A percentile compares a stretch with the other conserved stretches of the same genome.
Conservation (phyloP, 2,888 invertebrate species). For the Eilema depressum region DNA sequence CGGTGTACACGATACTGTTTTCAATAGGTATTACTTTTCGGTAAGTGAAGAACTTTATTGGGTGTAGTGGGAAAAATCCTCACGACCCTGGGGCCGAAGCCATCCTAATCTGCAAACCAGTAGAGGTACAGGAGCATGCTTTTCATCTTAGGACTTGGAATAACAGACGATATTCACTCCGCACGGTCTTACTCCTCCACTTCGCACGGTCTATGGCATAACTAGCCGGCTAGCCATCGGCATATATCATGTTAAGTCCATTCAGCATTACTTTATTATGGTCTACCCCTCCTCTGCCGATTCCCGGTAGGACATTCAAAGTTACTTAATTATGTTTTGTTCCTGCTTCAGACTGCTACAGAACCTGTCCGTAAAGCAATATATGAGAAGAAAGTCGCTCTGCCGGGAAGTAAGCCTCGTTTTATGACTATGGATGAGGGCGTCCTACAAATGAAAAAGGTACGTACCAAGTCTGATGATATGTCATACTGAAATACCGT, state of each 20-base stretch:
- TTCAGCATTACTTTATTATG: neutral
- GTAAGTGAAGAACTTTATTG: constrained; percentile 67
- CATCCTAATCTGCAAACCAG: too few relatives aligned
- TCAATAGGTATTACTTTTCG: constrained; percentile 89
- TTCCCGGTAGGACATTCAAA: too few relatives aligned
- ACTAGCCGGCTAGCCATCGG: too few relatives aligned
- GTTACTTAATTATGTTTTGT: neutral
- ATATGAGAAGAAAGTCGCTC: constrained; percentile 88
- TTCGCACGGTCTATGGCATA: too few relatives aligned
- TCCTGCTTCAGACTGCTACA: constrained; percentile 85
- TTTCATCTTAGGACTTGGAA: too few relatives aligned
- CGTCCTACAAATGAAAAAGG: constrained; percentile 85
- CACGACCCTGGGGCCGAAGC: too few relatives aligned
- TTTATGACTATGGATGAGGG: constrained; percentile 89
- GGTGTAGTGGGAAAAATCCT: too few relatives aligned
- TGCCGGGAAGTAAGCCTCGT: constrained; percentile 85
- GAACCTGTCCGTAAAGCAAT: constrained; percentile 89
- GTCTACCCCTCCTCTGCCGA: too few relatives aligned
- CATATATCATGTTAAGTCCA: too few relatives aligned
- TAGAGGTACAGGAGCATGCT: too few relatives aligned
- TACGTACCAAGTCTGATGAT: constrained; percentile 29
- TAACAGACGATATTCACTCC: too few relatives aligned
- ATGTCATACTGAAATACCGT: neutral
- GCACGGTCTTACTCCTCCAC: too few relatives aligned
- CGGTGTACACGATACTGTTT: constrained; percentile 90